Evolutionary conservation across 1,140 invertebrate species (phyloP), one percentile per base, ranked within the genome.

Genomic region (Brachionus calyciflorus): DNA sequence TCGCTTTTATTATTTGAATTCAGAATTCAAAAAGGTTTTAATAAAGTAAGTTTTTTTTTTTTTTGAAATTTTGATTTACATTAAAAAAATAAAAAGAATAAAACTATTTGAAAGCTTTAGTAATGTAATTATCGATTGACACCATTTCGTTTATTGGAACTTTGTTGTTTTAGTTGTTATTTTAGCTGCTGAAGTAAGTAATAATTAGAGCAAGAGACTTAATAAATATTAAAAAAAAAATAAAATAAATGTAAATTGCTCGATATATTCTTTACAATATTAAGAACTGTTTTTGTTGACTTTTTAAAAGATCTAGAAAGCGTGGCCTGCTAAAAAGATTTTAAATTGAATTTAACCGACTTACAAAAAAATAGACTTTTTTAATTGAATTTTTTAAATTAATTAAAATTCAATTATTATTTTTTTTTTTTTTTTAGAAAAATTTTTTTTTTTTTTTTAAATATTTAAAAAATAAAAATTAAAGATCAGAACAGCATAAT

Each of bases 81-180:
- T 24, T 44, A 65, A 65, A 44, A 37, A 63, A 63, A 63, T 37
- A 63, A 65, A 65, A 65, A 24, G 24, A 44, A 24, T 19, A 46
- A 46, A 46, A 14, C 9, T 46, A 7, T 10, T 46, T 46, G 44
- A 46, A 46, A n/a, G n/a, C 44, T 65, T 44, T 14, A 37, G 60
- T 65, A 65, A 65, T 65, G 40, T 44, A 65, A 65, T 44, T 65
- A 41, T 41, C 40, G 40, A 65, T 65, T 65, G 60, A 65, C 60
- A 65, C 60, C 60, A 41, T 60, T 60, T 65, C 37, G 37, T 44
- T 12, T 44, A 30, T 26, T 24, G 21, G 44, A 14, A 14, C 9
- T 46, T 7, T 46, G 44, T 46, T 46, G 44, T 46, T 46, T 14
- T 46, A 46, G n/a, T n/a, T n/a, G n/a, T n/a, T n/a, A n/a, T 40